Conservation (phyloP, 2,797 vertebrate genomes). For the Aplochiton taeniatus region DNA sequence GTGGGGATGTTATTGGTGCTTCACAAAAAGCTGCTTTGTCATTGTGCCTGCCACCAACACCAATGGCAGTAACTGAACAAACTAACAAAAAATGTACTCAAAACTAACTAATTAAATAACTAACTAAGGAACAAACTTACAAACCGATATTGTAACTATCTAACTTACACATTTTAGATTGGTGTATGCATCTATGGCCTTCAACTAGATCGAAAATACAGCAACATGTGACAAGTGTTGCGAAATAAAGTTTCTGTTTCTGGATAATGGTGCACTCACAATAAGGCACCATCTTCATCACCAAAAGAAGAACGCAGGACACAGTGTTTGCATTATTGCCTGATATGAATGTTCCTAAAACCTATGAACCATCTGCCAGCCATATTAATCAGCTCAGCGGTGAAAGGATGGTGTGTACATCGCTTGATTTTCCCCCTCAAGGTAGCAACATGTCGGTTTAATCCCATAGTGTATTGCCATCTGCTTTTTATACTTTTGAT, state of each 20-base stretch:
- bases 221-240: too few relatives aligned
- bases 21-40: constrained; percentile 49
- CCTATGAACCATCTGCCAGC: constrained; percentile 24
- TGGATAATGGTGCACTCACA: too few relatives aligned
- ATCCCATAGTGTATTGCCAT: constrained; percentile 9
- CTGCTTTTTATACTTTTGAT: constrained; percentile 14
- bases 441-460: not conserved
- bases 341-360: constrained; percentile 4
- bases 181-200: too few relatives aligned
- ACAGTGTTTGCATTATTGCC: constrained; percentile 1
- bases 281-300: too few relatives aligned
- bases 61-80: too few relatives aligned
- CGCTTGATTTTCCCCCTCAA: not conserved
- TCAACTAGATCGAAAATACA: too few relatives aligned
- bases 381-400: not conserved
- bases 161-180: too few relatives aligned
- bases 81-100: too few relatives aligned
- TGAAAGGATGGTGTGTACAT: not conserved
- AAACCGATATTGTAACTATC: too few relatives aligned
- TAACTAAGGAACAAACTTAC: too few relatives aligned
- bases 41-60: constrained; percentile 3
- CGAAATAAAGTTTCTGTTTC: too few relatives aligned
- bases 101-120: too few relatives aligned
- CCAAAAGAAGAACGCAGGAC: not conserved
- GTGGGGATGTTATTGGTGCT: constrained; percentile 32